A percentile compares a stretch with the other conserved stretches of the same genome.
Evolutionary conservation across 2,113 vertebrate species (phyloP).

Genomic region (Crotophaga sulcirostris): DNA sequence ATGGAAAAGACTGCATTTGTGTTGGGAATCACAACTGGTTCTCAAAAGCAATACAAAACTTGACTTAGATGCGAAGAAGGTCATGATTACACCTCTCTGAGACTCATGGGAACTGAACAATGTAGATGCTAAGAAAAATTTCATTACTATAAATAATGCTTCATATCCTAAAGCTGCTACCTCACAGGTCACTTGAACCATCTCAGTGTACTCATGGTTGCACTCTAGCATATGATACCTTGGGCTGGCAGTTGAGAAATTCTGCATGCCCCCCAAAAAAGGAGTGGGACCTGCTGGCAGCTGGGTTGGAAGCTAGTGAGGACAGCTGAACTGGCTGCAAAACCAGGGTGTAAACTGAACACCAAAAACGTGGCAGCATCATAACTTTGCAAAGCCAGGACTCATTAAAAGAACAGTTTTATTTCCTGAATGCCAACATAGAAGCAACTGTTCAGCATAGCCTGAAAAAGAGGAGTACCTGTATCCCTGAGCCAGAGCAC

Average conservation of each 20-base stretch:
- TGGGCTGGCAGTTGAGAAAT: not conserved
- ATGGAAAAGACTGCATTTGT: not conserved
- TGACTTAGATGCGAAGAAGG: not conserved
- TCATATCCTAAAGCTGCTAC: not conserved
- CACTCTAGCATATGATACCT: not conserved
- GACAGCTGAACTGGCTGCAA: not conserved
- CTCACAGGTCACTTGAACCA: not conserved
- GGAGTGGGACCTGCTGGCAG: not conserved
- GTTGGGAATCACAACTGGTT: not conserved
- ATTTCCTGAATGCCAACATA: not conserved
- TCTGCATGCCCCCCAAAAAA: not conserved
- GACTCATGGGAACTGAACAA: not conserved
- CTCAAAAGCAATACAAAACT: not conserved
- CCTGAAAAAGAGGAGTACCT: not conserved
- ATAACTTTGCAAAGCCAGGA: not conserved
- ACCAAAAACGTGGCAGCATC: not conserved
- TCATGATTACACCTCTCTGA: not conserved
- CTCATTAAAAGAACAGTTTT: not conserved
- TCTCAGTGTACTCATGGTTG: not conserved
- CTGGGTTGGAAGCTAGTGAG: not conserved
- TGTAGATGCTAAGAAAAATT: not conserved
- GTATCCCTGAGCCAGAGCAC: not conserved
- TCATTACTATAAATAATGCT: not conserved
- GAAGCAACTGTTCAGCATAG: not conserved
- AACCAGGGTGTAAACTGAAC: not conserved